Base-by-base conservation (phyloP, 2,888 invertebrate species). In the Acanthosepion lycidas region DNA sequence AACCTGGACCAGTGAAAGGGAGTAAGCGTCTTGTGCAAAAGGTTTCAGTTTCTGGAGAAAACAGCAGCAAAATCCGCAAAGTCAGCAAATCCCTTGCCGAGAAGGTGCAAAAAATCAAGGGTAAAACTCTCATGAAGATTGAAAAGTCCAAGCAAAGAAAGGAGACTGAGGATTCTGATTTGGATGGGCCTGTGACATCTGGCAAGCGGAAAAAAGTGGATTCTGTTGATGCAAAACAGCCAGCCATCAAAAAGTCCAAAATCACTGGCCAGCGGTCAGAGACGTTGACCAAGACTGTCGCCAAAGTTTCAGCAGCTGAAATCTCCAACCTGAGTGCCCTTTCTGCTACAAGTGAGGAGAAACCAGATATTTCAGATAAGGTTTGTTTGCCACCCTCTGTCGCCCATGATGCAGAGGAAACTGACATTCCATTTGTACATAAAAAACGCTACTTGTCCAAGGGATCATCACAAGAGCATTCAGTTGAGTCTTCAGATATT, bases 81-180 rank as follows among this genome's bases (percentile, higher is more conserved):
- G 51, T 92, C 28, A n/a, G 53, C 15, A 92, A 92, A 92, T 92
- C 92, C 6, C 26, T 92, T 51, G 49, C 51, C 5, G 92, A 92
- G 8, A 92, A 92, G 42, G 78, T 78, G 9, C 78, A 78, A 15
- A 78, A 78, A 15, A 78, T 78, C n/a, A 78, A 78, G 15, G 78
- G 78, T n/a, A n/a, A n/a, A 28, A 78, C 28, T 12, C 78, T 78
- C 6, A 18, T 92, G n/a, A 92, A 92, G 51, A 51, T 49, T 28
- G 53, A 92, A n/a, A 92, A 92, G n/a, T 12, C 49, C n/a, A 49
- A 92, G n/a, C 51, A 92, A 92, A 28, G 49, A 42, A 92, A 92
- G 8, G 49, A 92, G 28, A 26, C 92, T 8, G 92, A 92, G 28
- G 53, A 92, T 51, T 0, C 92, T 1, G 53, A 92, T 8, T n/a